Base-by-base conservation (phyloP, 2,888 invertebrate species). In the Baronia brevicornis region DNA sequence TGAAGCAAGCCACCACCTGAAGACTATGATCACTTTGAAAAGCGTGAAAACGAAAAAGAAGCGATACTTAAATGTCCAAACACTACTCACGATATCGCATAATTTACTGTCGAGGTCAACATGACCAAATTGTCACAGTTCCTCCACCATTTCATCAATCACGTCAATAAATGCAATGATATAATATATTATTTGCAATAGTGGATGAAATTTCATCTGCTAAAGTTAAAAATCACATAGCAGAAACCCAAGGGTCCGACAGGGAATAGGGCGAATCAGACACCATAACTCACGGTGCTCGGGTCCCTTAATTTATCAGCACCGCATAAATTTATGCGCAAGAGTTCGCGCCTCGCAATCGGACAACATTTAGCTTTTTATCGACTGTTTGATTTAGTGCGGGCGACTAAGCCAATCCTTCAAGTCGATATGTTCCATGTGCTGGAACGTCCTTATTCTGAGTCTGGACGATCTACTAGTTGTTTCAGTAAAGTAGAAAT, bases 301-400 rank as follows among this genome's bases (percentile, higher is more conserved):
- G 47, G 54, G 60, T 54, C 66, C 59, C 64, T 68, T 78, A 79
- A 80, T 80, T 79, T 84, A 82, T 80, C 82, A 79, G 75, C 46
- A 60, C 56, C 41, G 63, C 65, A 74, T 73, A 72, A 74, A 78
- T 79, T 74, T 74, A 75, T 75, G 72, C 73, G 67, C 74, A 54
- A 59, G 65, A 66, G 67, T 69, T 65, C 64, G 58, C 63, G 47
- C 60, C 54, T 39, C 48, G 62, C 72, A 72, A 84, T 84, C 82
- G 79, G 71, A 67, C 77, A 74, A 74, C 79, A 79, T 82, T 84
- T 82, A 80, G 75, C 78, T 79, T 82, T 82, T 80, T 79, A 79
- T 79, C 79, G 78, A 77, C 73, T 71, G 57, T 58, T 75, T 78
- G 77, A 78, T 77, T 75, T 77, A 78, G 56, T 68, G 69, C 41